Evolutionary conservation across 2,797 vertebrate genomes (phyloP), one percentile per base, ranked within the genome.

Genomic region (Rhabdophis nuchalis): DNA sequence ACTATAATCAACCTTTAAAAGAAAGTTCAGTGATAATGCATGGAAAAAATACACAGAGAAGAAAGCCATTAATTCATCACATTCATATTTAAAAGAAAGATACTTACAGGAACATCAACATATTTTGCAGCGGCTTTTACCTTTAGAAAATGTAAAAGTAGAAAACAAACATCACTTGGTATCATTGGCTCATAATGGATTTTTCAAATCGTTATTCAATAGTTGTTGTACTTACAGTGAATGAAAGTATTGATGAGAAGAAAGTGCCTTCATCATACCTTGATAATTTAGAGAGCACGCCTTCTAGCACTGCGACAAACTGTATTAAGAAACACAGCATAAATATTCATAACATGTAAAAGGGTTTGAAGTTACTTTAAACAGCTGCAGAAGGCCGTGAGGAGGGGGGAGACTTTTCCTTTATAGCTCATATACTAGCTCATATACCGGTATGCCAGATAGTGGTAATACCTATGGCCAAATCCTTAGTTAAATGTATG

Each of bases 91-190:
- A 46, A n/a, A 64, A 54, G 36, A 95, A 93, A 88, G 61, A 60
- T 96, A 99, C 98, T 99, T 98, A 99, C 99, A 1, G 99, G 98
- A 96, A 99, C 98, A 88, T 99, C 99, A 97, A 99, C 99, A 93
- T 99, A 99, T 96, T 99, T 99, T 97, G 98, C 98, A 94, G 99
- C 99, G 92, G 99, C 98, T 98, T 99, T 99, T 96, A 99, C 99
- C 99, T 99, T 97, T 89, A 95, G 94, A 93, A 95, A 58, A 85
- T 61, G 41, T 89, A 58, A 85, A 96, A 93, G 97, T 85, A 41
- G 95, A 93, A 93, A 52, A 96, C 36, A 96, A 92, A 97, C 68
- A 95, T 97, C 92, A 96, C 93, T 94, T 86, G 91, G 92, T 95
- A 93, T 94, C 94, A 88, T 91, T 93, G 92, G 68, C 85, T 94